phyloP scores from a whole-genome alignment of 2,113 vertebrate species.

The Paratilapia polleni region DNA sequence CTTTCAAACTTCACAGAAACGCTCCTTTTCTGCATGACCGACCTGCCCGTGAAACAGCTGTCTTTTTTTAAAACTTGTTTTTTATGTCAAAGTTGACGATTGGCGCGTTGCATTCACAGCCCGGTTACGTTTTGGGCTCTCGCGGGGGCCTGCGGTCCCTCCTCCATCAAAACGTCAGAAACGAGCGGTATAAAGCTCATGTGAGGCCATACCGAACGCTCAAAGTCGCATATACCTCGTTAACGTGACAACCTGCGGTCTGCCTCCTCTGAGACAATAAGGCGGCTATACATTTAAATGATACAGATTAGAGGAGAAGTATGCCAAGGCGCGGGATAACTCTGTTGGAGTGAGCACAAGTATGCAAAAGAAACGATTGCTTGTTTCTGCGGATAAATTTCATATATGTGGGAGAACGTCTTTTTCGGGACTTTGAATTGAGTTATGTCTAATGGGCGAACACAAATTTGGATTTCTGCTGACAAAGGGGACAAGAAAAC shows the following conservation, averaged over 20 bases:
- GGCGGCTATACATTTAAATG: conserved; percentile 21
- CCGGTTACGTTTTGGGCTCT: conserved; percentile 30
- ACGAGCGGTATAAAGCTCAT: conserved; percentile 65
- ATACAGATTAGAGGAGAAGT: conserved; percentile 35
- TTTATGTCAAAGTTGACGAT: background rate
- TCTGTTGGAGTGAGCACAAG: conserved; percentile 37
- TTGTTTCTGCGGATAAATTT: conserved; percentile 31
- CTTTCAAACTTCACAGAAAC: background rate
- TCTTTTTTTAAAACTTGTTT: background rate
- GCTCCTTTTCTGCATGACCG: background rate
- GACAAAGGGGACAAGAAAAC: conserved; percentile 42
- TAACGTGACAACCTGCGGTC: conserved; percentile 70
- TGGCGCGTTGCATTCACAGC: background rate
- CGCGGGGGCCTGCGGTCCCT: conserved; percentile 64
- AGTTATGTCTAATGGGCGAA: conserved; percentile 52
- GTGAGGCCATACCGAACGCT: conserved; percentile 38
- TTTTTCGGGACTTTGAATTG: conserved; percentile 39
- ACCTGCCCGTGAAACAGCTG: background rate
- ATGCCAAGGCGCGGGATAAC: conserved; percentile 14
- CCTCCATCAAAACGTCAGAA: conserved; percentile 78
- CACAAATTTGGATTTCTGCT: conserved; percentile 50
- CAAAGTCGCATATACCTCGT: conserved; percentile 61
- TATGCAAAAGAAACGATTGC: conserved; percentile 43
- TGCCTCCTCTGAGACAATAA: conserved; percentile 23
- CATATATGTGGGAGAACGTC: conserved; percentile 6